A percentile compares a stretch with the other conserved stretches of the same genome.
These are phyloP conservation scores for Proteles cristata DNA, from an alignment of 2,113 vertebrate genomes.

Conservation along the genomic window DNA sequence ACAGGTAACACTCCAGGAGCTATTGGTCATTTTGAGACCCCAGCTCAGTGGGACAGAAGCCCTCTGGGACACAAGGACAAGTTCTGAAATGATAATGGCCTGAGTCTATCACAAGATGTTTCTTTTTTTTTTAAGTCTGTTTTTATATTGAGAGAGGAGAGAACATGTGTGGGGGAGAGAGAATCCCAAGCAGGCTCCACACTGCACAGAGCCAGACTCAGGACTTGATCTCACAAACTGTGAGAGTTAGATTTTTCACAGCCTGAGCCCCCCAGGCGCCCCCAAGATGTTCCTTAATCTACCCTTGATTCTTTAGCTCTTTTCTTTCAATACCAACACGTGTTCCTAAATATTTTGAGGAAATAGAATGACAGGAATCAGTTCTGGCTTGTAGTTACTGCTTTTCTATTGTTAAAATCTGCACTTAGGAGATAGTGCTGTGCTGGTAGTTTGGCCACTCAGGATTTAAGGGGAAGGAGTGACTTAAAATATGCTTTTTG, in stretches of 20 bases:
- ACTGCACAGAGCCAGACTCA: too few species aligned
- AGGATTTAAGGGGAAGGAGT: not conserved
- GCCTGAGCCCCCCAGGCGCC: too few species aligned
- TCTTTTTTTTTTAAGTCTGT: too few species aligned
- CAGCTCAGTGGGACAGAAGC: too few species aligned
- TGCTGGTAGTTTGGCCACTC: not conserved
- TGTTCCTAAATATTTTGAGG: not conserved
- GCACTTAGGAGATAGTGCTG: not conserved
- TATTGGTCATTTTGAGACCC: not conserved
- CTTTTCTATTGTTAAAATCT: not conserved
- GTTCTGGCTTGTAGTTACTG: not conserved
- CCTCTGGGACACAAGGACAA: accelerated
- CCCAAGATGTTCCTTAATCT: not conserved
- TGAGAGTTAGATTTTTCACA: too few species aligned
- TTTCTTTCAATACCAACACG: not conserved
- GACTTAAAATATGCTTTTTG: not conserved
- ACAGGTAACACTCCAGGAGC: accelerated
- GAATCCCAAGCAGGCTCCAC: too few species aligned
- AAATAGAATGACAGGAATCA: not conserved
- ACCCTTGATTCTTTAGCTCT: not conserved
- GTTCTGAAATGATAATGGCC: accelerated
- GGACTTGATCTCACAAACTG: too few species aligned
- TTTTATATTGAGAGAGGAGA: too few species aligned
- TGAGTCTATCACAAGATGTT: too few species aligned
- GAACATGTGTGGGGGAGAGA: too few species aligned